Conservation (phyloP, 2,888 invertebrate genomes). For the Drosophila merina region DNA sequence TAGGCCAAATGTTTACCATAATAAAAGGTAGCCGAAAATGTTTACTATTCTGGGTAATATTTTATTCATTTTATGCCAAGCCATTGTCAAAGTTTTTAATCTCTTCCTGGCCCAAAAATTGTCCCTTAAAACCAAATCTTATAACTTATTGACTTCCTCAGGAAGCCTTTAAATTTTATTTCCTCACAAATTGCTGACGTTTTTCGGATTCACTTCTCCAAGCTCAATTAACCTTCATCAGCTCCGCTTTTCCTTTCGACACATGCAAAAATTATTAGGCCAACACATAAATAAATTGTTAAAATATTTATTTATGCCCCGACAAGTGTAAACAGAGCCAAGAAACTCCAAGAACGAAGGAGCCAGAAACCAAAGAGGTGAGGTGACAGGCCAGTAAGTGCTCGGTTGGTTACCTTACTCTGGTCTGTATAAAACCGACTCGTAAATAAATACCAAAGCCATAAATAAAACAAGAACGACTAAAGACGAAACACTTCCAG, state of each 20-base stretch:
- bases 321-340: slow-evolving; percentile 37
- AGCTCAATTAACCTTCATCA: slow-evolving; percentile 30
- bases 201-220: background rate
- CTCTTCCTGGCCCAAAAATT: background rate
- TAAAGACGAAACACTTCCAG: slow-evolving; percentile 21
- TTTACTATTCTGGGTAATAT: background rate
- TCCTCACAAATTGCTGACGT: background rate
- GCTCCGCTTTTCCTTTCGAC: slow-evolving; percentile 14
- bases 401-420: slow-evolving; percentile 17
- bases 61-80: slow-evolving; percentile 1
- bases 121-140: background rate
- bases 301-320: slow-evolving; percentile 57
- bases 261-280: slow-evolving; percentile 38
- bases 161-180: slow-evolving; percentile 1
- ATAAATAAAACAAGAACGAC: slow-evolving; percentile 38
- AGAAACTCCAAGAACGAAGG: background rate
- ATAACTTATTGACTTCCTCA: slow-evolving; percentile 4
- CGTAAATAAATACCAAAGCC: slow-evolving; percentile 47
- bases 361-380: slow-evolving; percentile 1
- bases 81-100: background rate
- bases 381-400: slow-evolving; percentile 11
- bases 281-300: slow-evolving; percentile 59
- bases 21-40: slow-evolving; percentile 10
- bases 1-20: slow-evolving; percentile 10
- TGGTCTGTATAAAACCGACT: slow-evolving; percentile 25